A percentile compares a stretch with the other conserved stretches of the same genome.
Evolutionary conservation across 2,888 invertebrate genomes (phyloP).

Genomic region (Andrena camellia): DNA sequence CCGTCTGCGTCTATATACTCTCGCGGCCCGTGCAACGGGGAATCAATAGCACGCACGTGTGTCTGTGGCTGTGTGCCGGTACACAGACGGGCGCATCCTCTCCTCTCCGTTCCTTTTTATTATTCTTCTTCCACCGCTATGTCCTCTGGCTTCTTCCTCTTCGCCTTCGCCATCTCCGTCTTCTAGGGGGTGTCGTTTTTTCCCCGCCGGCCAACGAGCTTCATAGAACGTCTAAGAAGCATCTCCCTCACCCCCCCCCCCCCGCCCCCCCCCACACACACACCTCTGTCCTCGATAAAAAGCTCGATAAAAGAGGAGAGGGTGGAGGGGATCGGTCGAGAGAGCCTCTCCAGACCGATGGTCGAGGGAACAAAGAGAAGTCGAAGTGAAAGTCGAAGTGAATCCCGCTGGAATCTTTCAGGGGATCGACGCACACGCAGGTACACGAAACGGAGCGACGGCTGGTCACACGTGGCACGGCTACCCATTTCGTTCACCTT

Average conservation of each 20-base stretch:
- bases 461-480: conserved; percentile 37
- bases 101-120: conserved; percentile 10
- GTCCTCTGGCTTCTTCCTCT: background rate
- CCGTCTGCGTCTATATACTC: conserved; percentile 54
- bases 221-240: conserved; percentile 49
- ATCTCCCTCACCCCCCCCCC: conserved; percentile 20
- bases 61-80: conserved; percentile 31
- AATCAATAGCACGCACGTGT: conserved; percentile 64
- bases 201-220: conserved; percentile 32
- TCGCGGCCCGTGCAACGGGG: conserved; percentile 47
- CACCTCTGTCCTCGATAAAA: conserved; percentile 39
- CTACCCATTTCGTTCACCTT: conserved; percentile 45
- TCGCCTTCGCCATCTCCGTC: background rate
- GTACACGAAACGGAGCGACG: background rate
- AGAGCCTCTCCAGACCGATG: background rate
- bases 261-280: no score
- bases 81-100: background rate
- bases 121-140: conserved; percentile 5
- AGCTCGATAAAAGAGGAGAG: conserved; percentile 44
- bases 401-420: background rate
- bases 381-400: conserved; percentile 41
- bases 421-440: conserved; percentile 12
- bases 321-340: background rate
- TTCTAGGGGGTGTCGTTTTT: conserved; percentile 47
- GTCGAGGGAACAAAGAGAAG: conserved; percentile 15